A percentile compares a stretch with the other conserved stretches of the same genome.
Conservation (phyloP, 2,113 vertebrate genomes). For the Steatornis caripensis region DNA sequence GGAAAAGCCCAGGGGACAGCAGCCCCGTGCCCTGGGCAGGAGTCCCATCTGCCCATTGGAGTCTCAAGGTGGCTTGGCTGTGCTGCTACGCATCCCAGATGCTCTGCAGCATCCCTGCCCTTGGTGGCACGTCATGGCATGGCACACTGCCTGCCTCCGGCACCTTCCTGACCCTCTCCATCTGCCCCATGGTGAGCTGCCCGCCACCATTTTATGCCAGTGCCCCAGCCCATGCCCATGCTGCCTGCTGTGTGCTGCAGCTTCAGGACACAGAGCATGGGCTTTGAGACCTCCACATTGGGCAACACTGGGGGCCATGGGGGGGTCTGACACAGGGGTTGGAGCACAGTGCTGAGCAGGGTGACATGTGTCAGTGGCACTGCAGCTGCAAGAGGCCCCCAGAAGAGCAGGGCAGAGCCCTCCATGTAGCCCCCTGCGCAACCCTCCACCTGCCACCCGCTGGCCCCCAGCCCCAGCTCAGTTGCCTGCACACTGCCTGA, state of each 20-base stretch:
- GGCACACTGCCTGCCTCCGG: neutral
- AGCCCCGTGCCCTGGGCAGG: accelerated
- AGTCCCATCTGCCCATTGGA: no score
- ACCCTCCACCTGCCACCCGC: neutral
- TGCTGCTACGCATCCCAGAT: neutral
- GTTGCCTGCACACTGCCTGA: neutral
- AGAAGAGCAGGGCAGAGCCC: neutral
- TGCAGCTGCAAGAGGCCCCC: neutral
- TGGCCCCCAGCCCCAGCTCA: neutral
- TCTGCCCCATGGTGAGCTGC: neutral
- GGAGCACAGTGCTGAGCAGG: neutral
- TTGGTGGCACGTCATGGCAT: neutral
- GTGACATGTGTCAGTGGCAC: neutral
- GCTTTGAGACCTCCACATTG: neutral
- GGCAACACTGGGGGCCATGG: neutral
- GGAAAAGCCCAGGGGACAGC: neutral
- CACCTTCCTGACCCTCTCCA: neutral
- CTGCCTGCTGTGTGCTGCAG: neutral
- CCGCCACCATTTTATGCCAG: neutral
- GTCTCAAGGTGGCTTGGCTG: accelerated
- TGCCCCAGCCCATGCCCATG: neutral
- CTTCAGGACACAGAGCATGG: neutral
- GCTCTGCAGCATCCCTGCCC: neutral
- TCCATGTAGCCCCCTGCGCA: neutral
- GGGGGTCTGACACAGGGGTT: accelerated